These are phyloP conservation scores for Sebastes kiyomatsui DNA, from an alignment of 2,797 vertebrate species.

Conservation along the genomic window DNA sequence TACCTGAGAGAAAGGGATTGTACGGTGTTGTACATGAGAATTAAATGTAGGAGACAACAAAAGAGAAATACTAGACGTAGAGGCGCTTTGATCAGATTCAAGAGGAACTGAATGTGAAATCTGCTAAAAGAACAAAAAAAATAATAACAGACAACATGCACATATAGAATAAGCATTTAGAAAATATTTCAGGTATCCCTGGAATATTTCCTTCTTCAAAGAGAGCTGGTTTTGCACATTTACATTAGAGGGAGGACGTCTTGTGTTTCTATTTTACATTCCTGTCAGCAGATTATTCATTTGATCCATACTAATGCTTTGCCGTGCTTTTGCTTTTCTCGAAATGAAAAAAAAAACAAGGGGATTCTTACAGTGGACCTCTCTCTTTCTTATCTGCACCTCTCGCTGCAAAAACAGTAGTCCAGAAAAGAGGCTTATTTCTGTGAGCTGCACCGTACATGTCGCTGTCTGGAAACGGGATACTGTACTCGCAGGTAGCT, in stretches of 20 bases:
- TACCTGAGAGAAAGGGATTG: constrained; percentile 25
- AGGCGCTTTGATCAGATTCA: constrained; percentile 50
- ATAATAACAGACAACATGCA: constrained; percentile 15
- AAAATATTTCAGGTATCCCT: constrained; percentile 22
- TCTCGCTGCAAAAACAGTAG: constrained; percentile 63
- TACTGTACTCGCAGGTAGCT: constrained; percentile 55
- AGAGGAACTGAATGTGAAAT: constrained; percentile 39
- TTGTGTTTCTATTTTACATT: constrained; percentile 52
- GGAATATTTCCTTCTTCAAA: constrained; percentile 42
- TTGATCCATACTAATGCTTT: constrained; percentile 69
- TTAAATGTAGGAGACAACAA: constrained; percentile 26
- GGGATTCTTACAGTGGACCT: constrained; percentile 61
- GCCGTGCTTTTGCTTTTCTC: constrained; percentile 27
- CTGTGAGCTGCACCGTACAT: constrained; percentile 42
- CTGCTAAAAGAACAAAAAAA: constrained; percentile 22
- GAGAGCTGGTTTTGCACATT: constrained; percentile 14
- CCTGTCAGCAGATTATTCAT: constrained; percentile 56
- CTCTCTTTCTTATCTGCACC: constrained; percentile 67
- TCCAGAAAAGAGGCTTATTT: constrained; percentile 70
- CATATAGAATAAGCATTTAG: constrained; percentile 14
- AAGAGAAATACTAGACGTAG: background rate
- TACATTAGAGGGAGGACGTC: constrained; percentile 18
- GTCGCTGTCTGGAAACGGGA: constrained; percentile 62
- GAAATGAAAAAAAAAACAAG: constrained; percentile 36
- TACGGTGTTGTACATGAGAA: constrained; percentile 33